Conservation (phyloP, 2,797 vertebrate species). For the Gymnopithys bicolor region DNA sequence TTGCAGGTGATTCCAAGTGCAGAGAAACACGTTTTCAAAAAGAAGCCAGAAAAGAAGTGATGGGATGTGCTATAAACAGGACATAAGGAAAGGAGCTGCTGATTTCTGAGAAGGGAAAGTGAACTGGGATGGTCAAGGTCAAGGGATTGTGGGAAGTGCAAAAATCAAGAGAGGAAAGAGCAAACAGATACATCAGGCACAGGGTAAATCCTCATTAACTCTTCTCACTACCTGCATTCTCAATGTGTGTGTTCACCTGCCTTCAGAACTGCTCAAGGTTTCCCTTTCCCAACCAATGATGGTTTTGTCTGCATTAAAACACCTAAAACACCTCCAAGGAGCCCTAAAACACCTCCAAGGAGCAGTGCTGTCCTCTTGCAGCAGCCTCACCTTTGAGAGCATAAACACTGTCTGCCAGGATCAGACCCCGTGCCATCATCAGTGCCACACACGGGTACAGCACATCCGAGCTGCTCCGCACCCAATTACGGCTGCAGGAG, state of each 20-base stretch:
- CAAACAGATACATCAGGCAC: accelerated
- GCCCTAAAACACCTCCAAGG: background rate
- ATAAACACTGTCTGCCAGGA: background rate
- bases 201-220: background rate
- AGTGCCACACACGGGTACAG: background rate
- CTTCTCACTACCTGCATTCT: background rate
- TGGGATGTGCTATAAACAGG: background rate
- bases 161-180: background rate
- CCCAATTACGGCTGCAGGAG: background rate
- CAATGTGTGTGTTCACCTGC: accelerated
- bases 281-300: background rate
- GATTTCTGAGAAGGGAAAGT: background rate
- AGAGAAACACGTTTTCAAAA: background rate
- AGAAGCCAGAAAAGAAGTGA: background rate
- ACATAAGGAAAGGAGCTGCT: background rate
- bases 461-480: background rate
- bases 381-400: background rate
- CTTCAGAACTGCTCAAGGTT: background rate
- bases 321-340: background rate
- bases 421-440: background rate
- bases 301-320: no score
- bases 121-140: background rate
- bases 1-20: background rate
- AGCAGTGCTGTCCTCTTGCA: background rate
- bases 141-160: background rate